These are phyloP conservation scores for Copidosoma aretas DNA, from an alignment of 2,888 invertebrate species.

Conservation along the genomic window DNA sequence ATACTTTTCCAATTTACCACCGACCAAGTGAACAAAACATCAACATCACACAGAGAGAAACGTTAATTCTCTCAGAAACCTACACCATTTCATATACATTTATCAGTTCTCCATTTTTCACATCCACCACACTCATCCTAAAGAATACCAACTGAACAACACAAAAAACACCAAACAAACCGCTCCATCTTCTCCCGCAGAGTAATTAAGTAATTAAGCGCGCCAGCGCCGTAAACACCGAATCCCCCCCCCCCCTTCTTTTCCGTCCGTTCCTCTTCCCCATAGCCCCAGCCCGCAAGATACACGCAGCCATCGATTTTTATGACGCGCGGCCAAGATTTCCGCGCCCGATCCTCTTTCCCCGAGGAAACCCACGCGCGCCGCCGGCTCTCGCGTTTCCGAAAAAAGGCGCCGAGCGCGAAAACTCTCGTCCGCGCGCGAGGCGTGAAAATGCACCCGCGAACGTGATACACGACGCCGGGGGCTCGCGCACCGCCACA, in stretches of 20 bases:
- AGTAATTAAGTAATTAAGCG: conserved; percentile 30
- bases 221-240: conserved; percentile 23
- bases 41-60: too few relatives aligned
- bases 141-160: neutral
- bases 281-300: neutral
- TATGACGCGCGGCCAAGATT: conserved; percentile 23
- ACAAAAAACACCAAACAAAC: neutral
- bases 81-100: too few relatives aligned
- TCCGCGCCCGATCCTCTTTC: neutral
- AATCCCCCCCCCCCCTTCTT: neutral
- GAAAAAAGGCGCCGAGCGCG: neutral
- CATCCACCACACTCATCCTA: too few relatives aligned
- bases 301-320: conserved; percentile 24
- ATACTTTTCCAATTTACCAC: too few relatives aligned
- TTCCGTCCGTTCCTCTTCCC: neutral
- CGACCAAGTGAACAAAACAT: too few relatives aligned
- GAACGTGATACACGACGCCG: conserved; percentile 12
- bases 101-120: too few relatives aligned
- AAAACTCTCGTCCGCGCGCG: neutral
- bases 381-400: neutral
- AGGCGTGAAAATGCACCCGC: conserved; percentile 3
- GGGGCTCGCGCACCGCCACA: neutral
- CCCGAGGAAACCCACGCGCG: neutral
- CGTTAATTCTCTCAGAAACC: too few relatives aligned
- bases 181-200: neutral